Base-by-base conservation (phyloP, 1,140 invertebrate species). In the Cydia strobilella region DNA sequence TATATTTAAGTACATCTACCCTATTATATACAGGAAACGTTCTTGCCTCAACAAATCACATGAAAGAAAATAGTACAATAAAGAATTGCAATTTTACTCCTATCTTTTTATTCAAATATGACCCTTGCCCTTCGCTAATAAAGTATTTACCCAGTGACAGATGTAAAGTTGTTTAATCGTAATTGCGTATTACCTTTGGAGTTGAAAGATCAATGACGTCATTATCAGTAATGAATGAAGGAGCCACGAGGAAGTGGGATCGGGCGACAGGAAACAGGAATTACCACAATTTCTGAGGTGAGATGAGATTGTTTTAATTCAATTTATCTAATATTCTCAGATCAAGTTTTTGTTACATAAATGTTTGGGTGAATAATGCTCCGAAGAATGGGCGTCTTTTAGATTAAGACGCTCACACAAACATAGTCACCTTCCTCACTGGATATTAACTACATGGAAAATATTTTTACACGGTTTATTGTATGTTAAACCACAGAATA, bases 11-110 rank as follows among this genome's bases (percentile, higher is more conserved):
- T 63, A 63, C 65, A 73, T 72, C 54, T 63, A 45, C 66, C 76
- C 54, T 54, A 76, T 76, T 74, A 74, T 69, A 25, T 39, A 9
- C 42, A 71, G 76, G 71, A 72, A 77, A n/a, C 74, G 42, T 76
- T 83, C 79, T 79, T 75, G 77, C 76, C 74, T 77, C 79, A 77
- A 76, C 73, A 79, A 75, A 79, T 81, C 81, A 83, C 79, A 78
- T 78, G 74, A 83, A 83, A 81, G 79, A 75, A 31, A 63, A 63
- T 63, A 63, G 62, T 63, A 63, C 62, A 25, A 27, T 13, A 5
- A 48, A 12, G 9, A 63, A 63, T 31, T 20, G 4, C 62, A 27
- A 63, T 13, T 18, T 27, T 27, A 63, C 25, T 10, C 62, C 25
- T 7, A 7, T 2, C 6, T 25, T 63, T 63, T 23, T 25, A 25